Evolutionary conservation across 1,140 invertebrate species (phyloP).

Genomic region (Babylonia areolata): DNA sequence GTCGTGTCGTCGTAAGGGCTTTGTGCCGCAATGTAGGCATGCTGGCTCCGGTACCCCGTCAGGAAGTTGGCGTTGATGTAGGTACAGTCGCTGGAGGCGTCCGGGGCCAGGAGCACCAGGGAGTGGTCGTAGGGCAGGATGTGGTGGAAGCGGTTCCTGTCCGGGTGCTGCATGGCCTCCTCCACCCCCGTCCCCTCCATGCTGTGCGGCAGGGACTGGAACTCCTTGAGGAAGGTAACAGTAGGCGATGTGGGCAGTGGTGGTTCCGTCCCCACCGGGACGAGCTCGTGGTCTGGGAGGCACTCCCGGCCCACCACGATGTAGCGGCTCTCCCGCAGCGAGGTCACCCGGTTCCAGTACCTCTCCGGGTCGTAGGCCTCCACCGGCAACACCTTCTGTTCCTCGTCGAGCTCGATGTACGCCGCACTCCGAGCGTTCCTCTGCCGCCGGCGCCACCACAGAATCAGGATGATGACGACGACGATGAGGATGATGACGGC

Average conservation of each 20-base stretch:
- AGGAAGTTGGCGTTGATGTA: slow-evolving; percentile 96
- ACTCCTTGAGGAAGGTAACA: slow-evolving; percentile 69
- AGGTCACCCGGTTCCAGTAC: slow-evolving; percentile 68
- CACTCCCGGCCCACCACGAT: slow-evolving; percentile 60
- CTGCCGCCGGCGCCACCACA: slow-evolving; percentile 46
- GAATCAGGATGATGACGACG: slow-evolving; percentile 52
- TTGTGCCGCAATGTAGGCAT: slow-evolving; percentile 71
- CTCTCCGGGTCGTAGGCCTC: slow-evolving; percentile 52
- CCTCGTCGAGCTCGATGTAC: slow-evolving; percentile 42
- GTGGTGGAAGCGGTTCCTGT: slow-evolving; percentile 71
- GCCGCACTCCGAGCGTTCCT: not conserved
- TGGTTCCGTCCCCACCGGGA: not conserved
- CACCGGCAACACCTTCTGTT: slow-evolving; percentile 29
- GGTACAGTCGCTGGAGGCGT: slow-evolving; percentile 79
- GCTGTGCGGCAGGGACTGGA: slow-evolving; percentile 61
- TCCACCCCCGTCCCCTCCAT: slow-evolving; percentile 44
- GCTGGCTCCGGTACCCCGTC: slow-evolving; percentile 59
- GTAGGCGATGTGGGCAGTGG: slow-evolving; percentile 17
- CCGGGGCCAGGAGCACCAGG: slow-evolving; percentile 60
- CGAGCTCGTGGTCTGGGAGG: slow-evolving; percentile 46
- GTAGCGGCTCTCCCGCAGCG: slow-evolving; percentile 60
- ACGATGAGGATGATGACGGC: slow-evolving; percentile 57
- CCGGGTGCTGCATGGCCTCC: slow-evolving; percentile 53
- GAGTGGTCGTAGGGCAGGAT: slow-evolving; percentile 73
- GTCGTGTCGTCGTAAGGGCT: slow-evolving; percentile 73